phyloP scores from a whole-genome alignment of 2,113 vertebrate species.

The Hyaena hyaena region DNA sequence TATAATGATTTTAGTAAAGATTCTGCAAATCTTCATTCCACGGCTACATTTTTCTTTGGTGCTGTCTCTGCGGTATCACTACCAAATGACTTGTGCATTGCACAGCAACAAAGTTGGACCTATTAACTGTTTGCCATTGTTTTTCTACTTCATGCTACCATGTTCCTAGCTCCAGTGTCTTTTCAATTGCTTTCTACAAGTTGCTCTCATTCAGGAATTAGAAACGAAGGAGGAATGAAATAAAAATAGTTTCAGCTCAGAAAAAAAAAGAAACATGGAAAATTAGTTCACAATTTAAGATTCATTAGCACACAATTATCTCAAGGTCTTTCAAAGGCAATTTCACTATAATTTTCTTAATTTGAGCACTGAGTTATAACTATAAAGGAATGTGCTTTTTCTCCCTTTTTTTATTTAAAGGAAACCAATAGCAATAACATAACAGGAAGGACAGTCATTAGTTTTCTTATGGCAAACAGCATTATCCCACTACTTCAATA shows the following conservation, averaged over 20 bases:
- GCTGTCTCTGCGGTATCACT: rapidly evolving
- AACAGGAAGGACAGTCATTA: background rate
- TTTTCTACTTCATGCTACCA: background rate
- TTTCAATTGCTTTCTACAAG: background rate
- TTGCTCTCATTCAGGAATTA: background rate
- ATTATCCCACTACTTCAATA: background rate
- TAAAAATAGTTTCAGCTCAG: background rate
- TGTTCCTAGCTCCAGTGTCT: background rate
- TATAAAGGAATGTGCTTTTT: background rate
- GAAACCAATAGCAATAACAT: background rate
- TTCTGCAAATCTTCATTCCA: background rate
- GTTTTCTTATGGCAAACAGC: background rate
- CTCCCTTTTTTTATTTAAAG: background rate
- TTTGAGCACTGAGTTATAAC: background rate
- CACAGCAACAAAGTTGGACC: too few species aligned
- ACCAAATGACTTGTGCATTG: too few species aligned
- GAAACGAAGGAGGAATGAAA: background rate
- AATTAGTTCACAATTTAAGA: background rate
- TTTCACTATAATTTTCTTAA: background rate
- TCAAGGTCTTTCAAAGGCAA: background rate
- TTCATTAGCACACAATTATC: background rate
- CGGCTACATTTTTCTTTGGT: background rate
- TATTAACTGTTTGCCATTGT: background rate
- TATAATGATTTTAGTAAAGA: background rate
- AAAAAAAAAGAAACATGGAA: background rate